These are phyloP conservation scores for Xiphorhynchus erythropygius DNA, from an alignment of 2,797 vertebrate genomes.

Conservation along the genomic window DNA sequence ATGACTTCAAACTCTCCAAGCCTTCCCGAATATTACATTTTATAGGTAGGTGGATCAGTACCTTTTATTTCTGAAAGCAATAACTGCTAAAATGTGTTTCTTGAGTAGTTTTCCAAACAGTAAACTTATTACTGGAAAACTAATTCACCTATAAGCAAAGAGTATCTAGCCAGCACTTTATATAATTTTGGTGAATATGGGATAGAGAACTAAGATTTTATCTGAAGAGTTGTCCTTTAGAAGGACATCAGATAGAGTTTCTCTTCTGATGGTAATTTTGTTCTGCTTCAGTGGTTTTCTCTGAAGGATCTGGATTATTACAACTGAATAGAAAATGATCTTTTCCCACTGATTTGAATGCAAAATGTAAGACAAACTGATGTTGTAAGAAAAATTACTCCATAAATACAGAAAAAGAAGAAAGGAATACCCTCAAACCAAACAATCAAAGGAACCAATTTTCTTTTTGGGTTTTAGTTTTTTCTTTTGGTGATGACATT, in stretches of 20 bases:
- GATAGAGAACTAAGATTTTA: background rate
- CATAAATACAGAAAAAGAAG: background rate
- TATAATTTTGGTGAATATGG: background rate
- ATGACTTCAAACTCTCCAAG: background rate
- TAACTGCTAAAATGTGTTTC: background rate
- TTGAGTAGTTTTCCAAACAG: background rate
- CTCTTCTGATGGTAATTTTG: background rate
- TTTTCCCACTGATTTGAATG: slow-evolving; percentile 11
- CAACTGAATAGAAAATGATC: background rate
- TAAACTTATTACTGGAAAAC: background rate
- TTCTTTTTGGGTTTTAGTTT: background rate
- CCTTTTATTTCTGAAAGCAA: background rate
- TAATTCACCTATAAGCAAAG: background rate
- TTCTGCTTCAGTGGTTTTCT: background rate
- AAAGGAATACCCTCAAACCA: background rate
- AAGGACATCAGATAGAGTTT: background rate
- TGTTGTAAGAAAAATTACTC: background rate
- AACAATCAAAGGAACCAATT: background rate
- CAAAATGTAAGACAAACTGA: background rate
- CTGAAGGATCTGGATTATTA: background rate
- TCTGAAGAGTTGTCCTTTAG: background rate
- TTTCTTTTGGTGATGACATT: background rate
- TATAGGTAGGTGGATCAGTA: background rate
- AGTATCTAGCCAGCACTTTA: background rate
- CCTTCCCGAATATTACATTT: slow-evolving; percentile 4